Evolutionary conservation across 1,140 invertebrate species (phyloP), one percentile per base, ranked within the genome.

Genomic region (Drosophila tsacasi): DNA sequence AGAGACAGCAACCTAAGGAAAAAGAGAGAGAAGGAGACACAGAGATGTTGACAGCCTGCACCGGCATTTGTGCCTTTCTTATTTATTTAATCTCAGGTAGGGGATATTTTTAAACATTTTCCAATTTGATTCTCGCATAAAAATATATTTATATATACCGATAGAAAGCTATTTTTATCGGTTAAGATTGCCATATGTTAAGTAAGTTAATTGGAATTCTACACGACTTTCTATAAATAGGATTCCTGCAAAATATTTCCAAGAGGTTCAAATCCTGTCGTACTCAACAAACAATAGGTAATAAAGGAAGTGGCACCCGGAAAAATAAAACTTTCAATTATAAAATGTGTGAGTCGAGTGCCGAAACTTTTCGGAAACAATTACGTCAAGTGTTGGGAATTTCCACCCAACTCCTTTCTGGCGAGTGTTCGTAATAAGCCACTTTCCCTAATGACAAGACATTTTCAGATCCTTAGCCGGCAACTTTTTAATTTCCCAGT

Each of bases 401-500:
- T 73, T 49, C 5, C 44, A 27, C 17, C 21, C 66, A 61, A 67
- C 50, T 47, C 52, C 64, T 44, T 40, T 35, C 23, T 27, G 21
- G 23, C 58, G 58, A 30, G 13, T 27, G 49, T 54, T 61, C 55
- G 58, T 68, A 71, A 76, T 72, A 74, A 81, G 78, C 59, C 74
- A 62, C 60, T 74, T 66, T 52, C 61, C 47, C 66, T 85, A 82
- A 85, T 65, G 76, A 76, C 71, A 64, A 63, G 76, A 72, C 50
- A 77, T 79, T 78, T 50, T 72, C 57, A 69, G 78, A 77, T 69
- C 78, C 81, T 49, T 55, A 59, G 76, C 55, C 39, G 58, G 65
- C 40, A 68, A 73, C 62, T 87, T 86, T 73, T 83, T 87, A 84
- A 87, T 87, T 87, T 87, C 83, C 83, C 83, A 77, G 81, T 87